Evolutionary conservation across 2,888 invertebrate genomes (phyloP).

Genomic region (Eilema sororculum): DNA sequence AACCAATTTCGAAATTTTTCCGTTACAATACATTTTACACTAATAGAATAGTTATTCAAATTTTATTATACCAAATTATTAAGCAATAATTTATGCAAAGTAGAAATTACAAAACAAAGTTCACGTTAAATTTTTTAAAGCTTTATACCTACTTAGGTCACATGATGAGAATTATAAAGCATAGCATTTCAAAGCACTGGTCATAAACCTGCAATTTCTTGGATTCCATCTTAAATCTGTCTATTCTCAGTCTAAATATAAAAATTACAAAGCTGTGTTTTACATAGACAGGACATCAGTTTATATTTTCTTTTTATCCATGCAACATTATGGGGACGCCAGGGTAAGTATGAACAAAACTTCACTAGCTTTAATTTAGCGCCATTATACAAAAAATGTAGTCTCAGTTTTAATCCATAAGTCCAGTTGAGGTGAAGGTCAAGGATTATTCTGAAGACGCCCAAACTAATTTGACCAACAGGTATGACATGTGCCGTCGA

Average conservation of each 20-base stretch:
- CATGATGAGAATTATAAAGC: conserved; percentile 13
- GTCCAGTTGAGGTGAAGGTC: conserved; percentile 51
- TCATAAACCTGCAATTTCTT: conserved; percentile 22
- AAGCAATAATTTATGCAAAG: conserved; percentile 51
- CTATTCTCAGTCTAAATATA: conserved; percentile 20
- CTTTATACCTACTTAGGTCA: conserved; percentile 14
- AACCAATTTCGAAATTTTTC: conserved; percentile 34
- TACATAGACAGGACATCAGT: conserved; percentile 26
- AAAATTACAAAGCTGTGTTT: conserved; percentile 7
- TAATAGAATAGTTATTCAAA: conserved; percentile 50
- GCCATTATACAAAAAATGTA: conserved; percentile 72
- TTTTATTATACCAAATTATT: conserved; percentile 42
- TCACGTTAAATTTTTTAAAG: conserved; percentile 35
- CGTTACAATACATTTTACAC: conserved; percentile 41
- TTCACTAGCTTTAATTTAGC: conserved; percentile 65
- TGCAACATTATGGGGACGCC: conserved; percentile 46
- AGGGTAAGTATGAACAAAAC: conserved; percentile 55
- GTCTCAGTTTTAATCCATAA: conserved; percentile 37
- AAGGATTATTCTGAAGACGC: conserved; percentile 64
- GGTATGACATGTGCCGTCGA: conserved; percentile 99
- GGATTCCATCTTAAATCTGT: conserved; percentile 11
- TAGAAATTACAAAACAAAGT: conserved; percentile 47
- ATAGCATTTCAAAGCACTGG: conserved; percentile 16
- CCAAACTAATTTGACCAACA: conserved; percentile 88
- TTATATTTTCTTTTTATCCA: conserved; percentile 34